Conservation (phyloP, 2,888 invertebrate species). For the Spodoptera picta region DNA sequence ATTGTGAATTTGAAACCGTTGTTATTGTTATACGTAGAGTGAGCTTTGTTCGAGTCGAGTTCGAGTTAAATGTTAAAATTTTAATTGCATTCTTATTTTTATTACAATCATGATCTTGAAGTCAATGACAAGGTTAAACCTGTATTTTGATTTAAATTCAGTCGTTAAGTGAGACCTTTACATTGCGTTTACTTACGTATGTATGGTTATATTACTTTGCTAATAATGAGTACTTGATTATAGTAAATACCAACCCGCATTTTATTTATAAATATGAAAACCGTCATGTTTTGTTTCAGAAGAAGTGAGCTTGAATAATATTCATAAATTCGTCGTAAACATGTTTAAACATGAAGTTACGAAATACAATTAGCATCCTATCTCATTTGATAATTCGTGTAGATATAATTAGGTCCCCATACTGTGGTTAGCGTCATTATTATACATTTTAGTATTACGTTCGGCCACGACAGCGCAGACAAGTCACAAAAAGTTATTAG, state of each 20-base stretch:
- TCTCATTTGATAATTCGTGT: slow-evolving; percentile 37
- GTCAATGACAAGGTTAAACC: slow-evolving; percentile 45
- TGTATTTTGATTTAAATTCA: slow-evolving; percentile 33
- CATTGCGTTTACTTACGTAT: slow-evolving; percentile 16
- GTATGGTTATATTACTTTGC: too few relatives aligned
- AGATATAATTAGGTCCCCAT: slow-evolving; percentile 24
- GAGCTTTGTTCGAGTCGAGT: slow-evolving; percentile 30
- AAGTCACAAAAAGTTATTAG: slow-evolving; percentile 30
- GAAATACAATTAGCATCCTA: slow-evolving; percentile 21
- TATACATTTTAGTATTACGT: slow-evolving; percentile 40
- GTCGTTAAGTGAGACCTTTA: slow-evolving; percentile 28
- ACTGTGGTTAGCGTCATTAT: slow-evolving; percentile 27
- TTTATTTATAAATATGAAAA: neutral
- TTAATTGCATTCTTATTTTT: slow-evolving; percentile 27
- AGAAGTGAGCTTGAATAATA: neutral
- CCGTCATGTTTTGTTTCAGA: too few relatives aligned
- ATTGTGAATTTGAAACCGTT: slow-evolving; percentile 43
- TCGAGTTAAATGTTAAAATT: slow-evolving; percentile 23
- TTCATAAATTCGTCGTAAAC: slow-evolving; percentile 2
- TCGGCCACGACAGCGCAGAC: slow-evolving; percentile 27
- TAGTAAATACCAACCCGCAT: neutral
- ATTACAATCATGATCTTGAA: slow-evolving; percentile 42
- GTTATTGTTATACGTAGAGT: slow-evolving; percentile 21
- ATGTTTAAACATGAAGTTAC: slow-evolving; percentile 6
- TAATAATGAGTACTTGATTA: neutral